Evolutionary conservation across 2,888 invertebrate species (phyloP).

Genomic region (Diadegma fenestrale): DNA sequence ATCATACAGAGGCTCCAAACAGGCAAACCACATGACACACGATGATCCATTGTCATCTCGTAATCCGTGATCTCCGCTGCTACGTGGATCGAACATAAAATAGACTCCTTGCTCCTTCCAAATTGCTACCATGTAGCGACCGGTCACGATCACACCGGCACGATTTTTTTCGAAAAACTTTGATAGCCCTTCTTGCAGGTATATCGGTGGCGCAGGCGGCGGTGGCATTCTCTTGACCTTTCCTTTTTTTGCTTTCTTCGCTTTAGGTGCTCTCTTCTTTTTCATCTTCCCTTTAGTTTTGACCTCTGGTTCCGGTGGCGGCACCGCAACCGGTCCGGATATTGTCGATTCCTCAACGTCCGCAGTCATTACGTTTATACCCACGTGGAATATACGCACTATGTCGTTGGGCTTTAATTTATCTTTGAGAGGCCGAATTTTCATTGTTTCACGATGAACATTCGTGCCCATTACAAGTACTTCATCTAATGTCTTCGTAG

Average conservation of each 20-base stretch:
- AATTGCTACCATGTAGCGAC: constrained; percentile 76
- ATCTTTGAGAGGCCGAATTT: constrained; percentile 62
- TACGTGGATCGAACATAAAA: constrained; percentile 80
- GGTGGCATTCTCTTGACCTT: constrained; percentile 64
- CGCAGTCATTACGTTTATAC: constrained; percentile 79
- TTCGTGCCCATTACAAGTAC: constrained; percentile 77
- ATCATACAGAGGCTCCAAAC: constrained; percentile 78
- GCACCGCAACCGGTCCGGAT: constrained; percentile 75
- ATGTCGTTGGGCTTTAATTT: constrained; percentile 77
- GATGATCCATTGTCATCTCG: constrained; percentile 70
- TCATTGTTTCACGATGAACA: constrained; percentile 76
- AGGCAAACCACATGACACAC: constrained; percentile 81
- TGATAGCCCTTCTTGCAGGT: constrained; percentile 76
- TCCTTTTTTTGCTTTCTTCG: constrained; percentile 68
- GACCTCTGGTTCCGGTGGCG: constrained; percentile 76
- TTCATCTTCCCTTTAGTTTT: constrained; percentile 70
- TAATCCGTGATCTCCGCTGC: constrained; percentile 73
- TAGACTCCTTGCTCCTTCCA: constrained; percentile 81
- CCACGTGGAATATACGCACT: constrained; percentile 79
- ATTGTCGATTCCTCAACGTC: constrained; percentile 77
- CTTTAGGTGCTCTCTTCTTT: constrained; percentile 67
- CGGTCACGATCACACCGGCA: constrained; percentile 78
- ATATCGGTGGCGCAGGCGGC: constrained; percentile 74
- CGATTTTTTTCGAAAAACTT: constrained; percentile 79
- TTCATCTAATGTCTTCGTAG: constrained; percentile 80